These are phyloP conservation scores for Goniozus legneri DNA, from an alignment of 1,140 invertebrate genomes.

Conservation along the genomic window DNA sequence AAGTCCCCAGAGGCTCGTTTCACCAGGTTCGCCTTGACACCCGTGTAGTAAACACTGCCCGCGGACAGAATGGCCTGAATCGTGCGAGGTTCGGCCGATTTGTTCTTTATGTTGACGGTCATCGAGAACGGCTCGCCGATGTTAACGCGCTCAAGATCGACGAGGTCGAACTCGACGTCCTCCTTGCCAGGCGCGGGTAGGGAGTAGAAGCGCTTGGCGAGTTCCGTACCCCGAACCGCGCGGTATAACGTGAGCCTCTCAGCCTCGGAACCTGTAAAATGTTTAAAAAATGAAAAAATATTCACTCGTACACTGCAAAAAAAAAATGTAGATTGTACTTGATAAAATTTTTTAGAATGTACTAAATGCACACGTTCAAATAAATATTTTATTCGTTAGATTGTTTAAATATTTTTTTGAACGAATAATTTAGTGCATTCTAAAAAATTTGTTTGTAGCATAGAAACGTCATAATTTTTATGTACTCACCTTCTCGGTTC, in stretches of 20 bases:
- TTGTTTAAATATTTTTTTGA: too few relatives aligned
- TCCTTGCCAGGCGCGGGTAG: constrained; percentile 56
- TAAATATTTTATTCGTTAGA: too few relatives aligned
- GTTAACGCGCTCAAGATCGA: constrained; percentile 65
- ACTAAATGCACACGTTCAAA: not conserved
- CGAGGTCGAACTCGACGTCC: constrained; percentile 67
- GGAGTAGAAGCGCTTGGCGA: constrained; percentile 65
- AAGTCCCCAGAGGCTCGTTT: constrained; percentile 68
- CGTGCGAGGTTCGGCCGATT: constrained; percentile 58
- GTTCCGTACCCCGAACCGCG: constrained; percentile 62
- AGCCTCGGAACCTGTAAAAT: constrained; percentile 55
- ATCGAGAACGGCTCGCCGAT: constrained; percentile 68
- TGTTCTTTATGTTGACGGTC: constrained; percentile 65
- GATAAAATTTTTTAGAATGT: constrained; percentile 6
- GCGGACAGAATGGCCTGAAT: constrained; percentile 65
- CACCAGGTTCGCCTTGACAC: constrained; percentile 65
- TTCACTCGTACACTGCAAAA: constrained; percentile 1
- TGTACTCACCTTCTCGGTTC: constrained; percentile 61
- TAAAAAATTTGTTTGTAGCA: constrained; percentile 4
- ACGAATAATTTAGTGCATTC: not conserved
- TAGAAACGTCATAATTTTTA: not conserved
- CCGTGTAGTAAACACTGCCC: constrained; percentile 74
- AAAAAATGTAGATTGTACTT: constrained; percentile 8
- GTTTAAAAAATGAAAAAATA: not conserved
- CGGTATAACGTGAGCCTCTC: constrained; percentile 68